phyloP scores from a whole-genome alignment of 1,140 invertebrate genomes.

The Scaptodrosophila lebanonensis region DNA sequence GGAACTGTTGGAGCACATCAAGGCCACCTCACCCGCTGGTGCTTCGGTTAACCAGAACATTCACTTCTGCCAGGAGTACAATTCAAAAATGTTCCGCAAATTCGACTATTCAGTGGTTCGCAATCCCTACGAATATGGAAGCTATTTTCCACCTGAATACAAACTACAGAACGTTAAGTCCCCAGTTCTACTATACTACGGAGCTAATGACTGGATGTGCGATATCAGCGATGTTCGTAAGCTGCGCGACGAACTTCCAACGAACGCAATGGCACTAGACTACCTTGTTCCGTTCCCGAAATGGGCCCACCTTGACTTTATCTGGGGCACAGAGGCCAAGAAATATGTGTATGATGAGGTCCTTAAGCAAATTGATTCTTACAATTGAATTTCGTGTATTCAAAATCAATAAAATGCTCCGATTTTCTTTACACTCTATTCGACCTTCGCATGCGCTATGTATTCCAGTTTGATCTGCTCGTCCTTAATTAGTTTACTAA shows the following conservation, averaged over 20 bases:
- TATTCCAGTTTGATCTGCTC: conserved; percentile 26
- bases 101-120: conserved; percentile 77
- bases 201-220: conserved; percentile 80
- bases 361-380: conserved; percentile 49
- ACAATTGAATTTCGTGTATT: conserved; percentile 27
- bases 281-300: conserved; percentile 79
- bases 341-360: conserved; percentile 80
- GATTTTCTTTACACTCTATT: conserved; percentile 14
- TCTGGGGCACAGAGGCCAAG: conserved; percentile 81
- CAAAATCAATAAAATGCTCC: conserved; percentile 27
- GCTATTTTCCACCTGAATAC: conserved; percentile 78
- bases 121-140: conserved; percentile 78
- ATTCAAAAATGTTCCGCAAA: conserved; percentile 68
- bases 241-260: conserved; percentile 73
- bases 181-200: conserved; percentile 81
- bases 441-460: conserved; percentile 12
- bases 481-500: conserved; percentile 4
- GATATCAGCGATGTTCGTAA: conserved; percentile 81
- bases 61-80: conserved; percentile 78
- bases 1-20: conserved; percentile 68
- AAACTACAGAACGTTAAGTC: conserved; percentile 80
- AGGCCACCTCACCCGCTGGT: conserved; percentile 79
- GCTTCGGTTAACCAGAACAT: conserved; percentile 78
- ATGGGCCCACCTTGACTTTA: conserved; percentile 86
- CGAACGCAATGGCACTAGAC: conserved; percentile 70